These are phyloP conservation scores for Eremophila alpestris DNA, from an alignment of 2,797 vertebrate genomes.

Conservation along the genomic window DNA sequence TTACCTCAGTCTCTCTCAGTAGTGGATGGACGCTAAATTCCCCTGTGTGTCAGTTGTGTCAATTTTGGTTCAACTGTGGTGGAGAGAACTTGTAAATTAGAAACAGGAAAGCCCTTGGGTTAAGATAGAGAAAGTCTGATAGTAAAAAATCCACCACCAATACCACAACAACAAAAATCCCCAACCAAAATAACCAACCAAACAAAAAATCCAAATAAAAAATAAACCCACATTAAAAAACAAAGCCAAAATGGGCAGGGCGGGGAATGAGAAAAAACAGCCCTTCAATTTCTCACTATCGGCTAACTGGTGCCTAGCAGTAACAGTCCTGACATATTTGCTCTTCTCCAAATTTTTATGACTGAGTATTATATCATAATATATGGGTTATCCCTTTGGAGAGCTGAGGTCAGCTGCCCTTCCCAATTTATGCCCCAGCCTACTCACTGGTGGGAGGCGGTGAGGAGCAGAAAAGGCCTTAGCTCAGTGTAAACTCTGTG, in stretches of 20 bases:
- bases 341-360: background rate
- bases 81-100: background rate
- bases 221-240: background rate
- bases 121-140: background rate
- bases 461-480: background rate
- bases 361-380: background rate
- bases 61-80: background rate
- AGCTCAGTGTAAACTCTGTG: background rate
- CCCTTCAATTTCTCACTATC: background rate
- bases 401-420: fast-evolving
- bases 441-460: fast-evolving
- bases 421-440: fast-evolving
- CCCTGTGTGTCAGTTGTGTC: background rate
- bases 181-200: background rate
- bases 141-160: background rate
- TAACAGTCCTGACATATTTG: background rate
- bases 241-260: fast-evolving
- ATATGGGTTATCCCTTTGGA: background rate
- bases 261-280: background rate
- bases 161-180: background rate
- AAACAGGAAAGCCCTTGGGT: background rate
- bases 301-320: background rate
- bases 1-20: background rate
- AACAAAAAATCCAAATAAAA: background rate
- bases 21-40: background rate